These are phyloP conservation scores for Anarrhichthys ocellatus DNA, from an alignment of 2,113 vertebrate genomes.

Conservation along the genomic window DNA sequence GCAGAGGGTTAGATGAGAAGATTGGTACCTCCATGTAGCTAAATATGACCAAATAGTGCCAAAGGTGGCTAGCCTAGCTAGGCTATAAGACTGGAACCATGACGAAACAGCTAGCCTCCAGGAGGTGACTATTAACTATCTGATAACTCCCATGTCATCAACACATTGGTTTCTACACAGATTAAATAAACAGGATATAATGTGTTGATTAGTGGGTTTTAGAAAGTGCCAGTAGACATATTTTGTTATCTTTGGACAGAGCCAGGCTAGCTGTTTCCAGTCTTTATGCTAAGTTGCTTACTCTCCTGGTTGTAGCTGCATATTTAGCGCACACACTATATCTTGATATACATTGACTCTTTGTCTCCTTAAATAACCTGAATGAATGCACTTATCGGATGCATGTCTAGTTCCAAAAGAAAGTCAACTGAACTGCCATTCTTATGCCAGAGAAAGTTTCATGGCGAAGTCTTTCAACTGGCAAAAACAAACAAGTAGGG, in stretches of 20 bases:
- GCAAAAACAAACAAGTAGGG: slow-evolving; percentile 1
- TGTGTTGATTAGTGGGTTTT: neutral
- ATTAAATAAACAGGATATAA: neutral
- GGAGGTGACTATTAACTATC: neutral
- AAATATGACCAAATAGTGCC: neutral
- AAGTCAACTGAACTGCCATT: neutral
- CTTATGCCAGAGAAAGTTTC: neutral
- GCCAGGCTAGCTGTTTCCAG: neutral
- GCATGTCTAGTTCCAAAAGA: neutral
- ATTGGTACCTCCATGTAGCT: neutral
- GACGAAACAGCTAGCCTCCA: neutral
- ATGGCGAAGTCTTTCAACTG: slow-evolving; percentile 4
- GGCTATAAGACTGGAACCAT: neutral
- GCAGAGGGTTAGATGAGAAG: neutral
- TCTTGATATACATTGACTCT: neutral
- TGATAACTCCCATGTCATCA: neutral
- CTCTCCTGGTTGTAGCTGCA: neutral
- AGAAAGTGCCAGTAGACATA: neutral
- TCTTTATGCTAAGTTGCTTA: neutral
- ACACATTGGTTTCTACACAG: neutral
- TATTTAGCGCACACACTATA: neutral
- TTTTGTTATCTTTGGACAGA: neutral
- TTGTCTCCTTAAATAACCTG: neutral
- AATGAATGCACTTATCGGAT: neutral
- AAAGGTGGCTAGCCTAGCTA: neutral